Evolutionary conservation across 2,113 vertebrate genomes (phyloP), one percentile per base, ranked within the genome.

Genomic region (Percina caprodes): DNA sequence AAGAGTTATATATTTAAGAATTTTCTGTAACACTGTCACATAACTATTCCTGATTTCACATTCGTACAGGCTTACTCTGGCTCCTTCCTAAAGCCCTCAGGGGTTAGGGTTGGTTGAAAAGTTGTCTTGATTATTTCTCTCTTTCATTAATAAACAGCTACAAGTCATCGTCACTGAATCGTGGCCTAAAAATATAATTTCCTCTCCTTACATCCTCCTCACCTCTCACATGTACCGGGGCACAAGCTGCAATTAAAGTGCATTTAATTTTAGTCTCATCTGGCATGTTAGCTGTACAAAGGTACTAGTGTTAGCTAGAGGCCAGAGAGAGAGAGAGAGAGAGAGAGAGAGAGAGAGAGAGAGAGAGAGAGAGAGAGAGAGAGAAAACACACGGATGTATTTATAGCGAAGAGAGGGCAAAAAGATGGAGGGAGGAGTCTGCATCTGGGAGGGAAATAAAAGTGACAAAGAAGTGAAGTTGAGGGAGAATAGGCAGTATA

Each of bases 221-320:
- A 69, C 74, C 55, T 83, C 69, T 54, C 55, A 49, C 86, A 65
- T 83, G 82, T 39, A 52, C 62, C 61, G 5, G 66, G 16, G 61
- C 66, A 26, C 56, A 55, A 30, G 86, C 80, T 81, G 88, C 76
- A 89, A 91, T 91, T 89, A 90, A 88, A 87, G 87, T 7, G 15
- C 52, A 73, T 93, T 93, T 88, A 80, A 90, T 90, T 92, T 91
- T 90, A 91, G 92, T 86, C 72, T 92, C 92, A 93, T 92, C 84
- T 82, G 88, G 90, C 82, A 60, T 45, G 78, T 74, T 67, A 45
- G 81, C 35, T 8, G 18, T 74, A 93, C 92, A 93, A 92, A 93
- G 92, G 91, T 86, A 26, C 42, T 83, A 92, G 88, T 93, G 92
- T 93, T 86, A 80, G 79, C 62, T 9, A 1, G 80, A 77, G 86